Conservation (phyloP, 2,113 vertebrate genomes). For the Aegypius monachus region DNA sequence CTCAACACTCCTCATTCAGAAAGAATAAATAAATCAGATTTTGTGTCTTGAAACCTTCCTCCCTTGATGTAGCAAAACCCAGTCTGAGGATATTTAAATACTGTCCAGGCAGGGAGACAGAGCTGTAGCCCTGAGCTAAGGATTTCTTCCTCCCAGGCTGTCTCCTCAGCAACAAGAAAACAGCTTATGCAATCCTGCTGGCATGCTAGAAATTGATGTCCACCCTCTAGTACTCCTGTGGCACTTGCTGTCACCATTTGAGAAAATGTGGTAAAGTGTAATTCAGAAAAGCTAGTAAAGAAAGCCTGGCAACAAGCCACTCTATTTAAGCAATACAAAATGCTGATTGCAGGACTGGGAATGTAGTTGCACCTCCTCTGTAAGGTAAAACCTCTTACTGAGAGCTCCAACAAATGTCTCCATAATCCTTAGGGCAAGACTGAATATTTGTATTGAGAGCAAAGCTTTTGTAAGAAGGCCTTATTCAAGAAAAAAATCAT, state of each 20-base stretch:
- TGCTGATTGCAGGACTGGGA: not conserved
- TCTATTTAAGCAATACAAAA: not conserved
- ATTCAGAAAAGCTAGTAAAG: not conserved
- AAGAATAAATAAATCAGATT: not conserved
- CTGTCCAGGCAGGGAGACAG: not conserved
- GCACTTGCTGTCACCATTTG: not conserved
- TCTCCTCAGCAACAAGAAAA: not conserved
- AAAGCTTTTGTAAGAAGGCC: not conserved
- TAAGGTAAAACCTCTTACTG: not conserved
- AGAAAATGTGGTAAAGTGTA: not conserved
- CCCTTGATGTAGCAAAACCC: not conserved
- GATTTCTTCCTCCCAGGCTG: not conserved
- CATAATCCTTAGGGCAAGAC: not conserved
- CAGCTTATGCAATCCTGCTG: not conserved
- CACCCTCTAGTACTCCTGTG: not conserved
- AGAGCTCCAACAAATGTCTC: not conserved
- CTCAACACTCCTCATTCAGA: rapidly evolving
- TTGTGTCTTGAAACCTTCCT: not conserved
- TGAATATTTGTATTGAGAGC: not conserved
- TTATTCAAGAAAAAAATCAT: not conserved
- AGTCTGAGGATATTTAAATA: not conserved
- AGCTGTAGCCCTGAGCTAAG: not conserved
- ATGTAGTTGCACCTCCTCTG: not conserved
- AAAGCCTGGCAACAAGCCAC: not conserved
- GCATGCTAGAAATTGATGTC: not conserved